phyloP scores from a whole-genome alignment of 2,113 vertebrate species.

The Trichomycterus rosablanca region DNA sequence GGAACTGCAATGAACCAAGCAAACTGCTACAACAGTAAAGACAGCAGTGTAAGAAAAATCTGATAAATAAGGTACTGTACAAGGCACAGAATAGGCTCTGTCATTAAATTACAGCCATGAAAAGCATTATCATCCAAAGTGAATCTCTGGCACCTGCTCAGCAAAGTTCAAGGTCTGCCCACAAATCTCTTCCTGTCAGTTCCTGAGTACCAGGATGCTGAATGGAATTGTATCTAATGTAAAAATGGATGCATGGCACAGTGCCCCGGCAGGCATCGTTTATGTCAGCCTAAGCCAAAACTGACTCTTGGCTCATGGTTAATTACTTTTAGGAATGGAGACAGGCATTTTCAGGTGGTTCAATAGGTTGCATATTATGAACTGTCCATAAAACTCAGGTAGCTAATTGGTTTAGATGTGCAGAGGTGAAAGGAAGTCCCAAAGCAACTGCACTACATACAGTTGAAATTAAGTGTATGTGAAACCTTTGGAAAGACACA shows the following conservation, averaged over 20 bases:
- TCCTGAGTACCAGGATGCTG: conserved; percentile 67
- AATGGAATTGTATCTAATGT: conserved; percentile 65
- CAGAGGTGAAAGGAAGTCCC: conserved; percentile 11
- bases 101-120: conserved; percentile 22
- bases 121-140: conserved; percentile 43
- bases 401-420: conserved; percentile 64
- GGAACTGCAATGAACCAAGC: conserved; percentile 26
- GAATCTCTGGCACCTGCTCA: conserved; percentile 58
- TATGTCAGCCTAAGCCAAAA: conserved; percentile 67
- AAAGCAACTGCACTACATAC: background rate
- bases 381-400: conserved; percentile 64
- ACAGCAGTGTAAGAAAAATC: conserved; percentile 7
- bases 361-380: conserved; percentile 68
- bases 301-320: conserved; percentile 64
- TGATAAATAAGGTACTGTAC: conserved; percentile 40
- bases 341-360: conserved; percentile 59
- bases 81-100: conserved; percentile 20
- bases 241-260: conserved; percentile 58
- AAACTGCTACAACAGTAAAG: background rate
- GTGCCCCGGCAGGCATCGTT: conserved; percentile 45
- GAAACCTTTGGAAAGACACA: too few species aligned
- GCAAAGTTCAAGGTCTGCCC: conserved; percentile 53
- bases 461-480: too few species aligned
- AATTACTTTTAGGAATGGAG: conserved; percentile 71
- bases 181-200: conserved; percentile 59